Percentiles rank a stretch among this genome's conserved stretches.
Evolutionary conservation across 2,797 vertebrate species (phyloP).

Genomic region (Aphelocoma californica): DNA sequence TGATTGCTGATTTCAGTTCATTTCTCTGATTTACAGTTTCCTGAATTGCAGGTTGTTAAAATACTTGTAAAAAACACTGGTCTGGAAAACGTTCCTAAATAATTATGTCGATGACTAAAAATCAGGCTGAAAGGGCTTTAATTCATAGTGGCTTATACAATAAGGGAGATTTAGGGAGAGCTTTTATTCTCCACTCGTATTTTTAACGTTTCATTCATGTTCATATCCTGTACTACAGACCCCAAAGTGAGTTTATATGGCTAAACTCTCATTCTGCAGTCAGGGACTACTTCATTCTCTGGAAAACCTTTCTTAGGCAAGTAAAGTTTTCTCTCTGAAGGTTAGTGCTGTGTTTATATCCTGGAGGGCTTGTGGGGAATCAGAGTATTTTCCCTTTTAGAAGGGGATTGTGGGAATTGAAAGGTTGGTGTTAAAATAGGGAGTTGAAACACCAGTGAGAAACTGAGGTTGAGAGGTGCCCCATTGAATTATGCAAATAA

Average conservation of each 20-base stretch:
- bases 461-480: not conserved
- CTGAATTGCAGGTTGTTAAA: slow-evolving; percentile 73
- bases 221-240: slow-evolving; percentile 65
- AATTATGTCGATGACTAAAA: slow-evolving; percentile 69
- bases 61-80: slow-evolving; percentile 65
- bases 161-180: slow-evolving; percentile 50
- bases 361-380: slow-evolving; percentile 31
- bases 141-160: slow-evolving; percentile 68
- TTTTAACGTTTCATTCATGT: slow-evolving; percentile 63
- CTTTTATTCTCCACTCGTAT: slow-evolving; percentile 51
- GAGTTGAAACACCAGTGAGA: not conserved
- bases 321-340: slow-evolving; percentile 20
- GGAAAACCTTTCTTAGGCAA: slow-evolving; percentile 41
- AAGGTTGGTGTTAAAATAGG: not conserved
- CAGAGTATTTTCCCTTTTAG: not conserved
- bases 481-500: not conserved
- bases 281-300: slow-evolving; percentile 31
- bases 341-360: slow-evolving; percentile 30
- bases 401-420: not conserved
- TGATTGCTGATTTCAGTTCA: slow-evolving; percentile 64
- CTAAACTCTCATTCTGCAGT: slow-evolving; percentile 40
- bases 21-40: slow-evolving; percentile 72
- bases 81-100: slow-evolving; percentile 70
- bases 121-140: slow-evolving; percentile 63
- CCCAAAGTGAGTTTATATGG: slow-evolving; percentile 52